Conservation (phyloP, 2,113 vertebrate species). For the Ophthalmolycus amberensis region DNA sequence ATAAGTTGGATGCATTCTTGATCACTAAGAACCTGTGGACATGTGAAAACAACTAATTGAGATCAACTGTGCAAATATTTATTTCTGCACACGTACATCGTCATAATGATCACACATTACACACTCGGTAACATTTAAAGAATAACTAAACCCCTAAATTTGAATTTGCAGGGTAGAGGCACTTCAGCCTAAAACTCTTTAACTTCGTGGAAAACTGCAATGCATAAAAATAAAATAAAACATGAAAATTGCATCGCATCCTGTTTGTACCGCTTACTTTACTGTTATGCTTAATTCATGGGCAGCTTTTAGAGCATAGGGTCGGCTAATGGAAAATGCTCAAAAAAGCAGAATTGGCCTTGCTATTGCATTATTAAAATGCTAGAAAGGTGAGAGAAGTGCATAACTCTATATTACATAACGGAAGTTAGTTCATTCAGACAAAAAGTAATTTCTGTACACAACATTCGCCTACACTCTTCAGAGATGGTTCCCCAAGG, state of each 20-base stretch:
- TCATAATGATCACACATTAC: not conserved
- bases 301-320: constrained; percentile 4
- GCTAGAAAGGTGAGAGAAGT: not conserved
- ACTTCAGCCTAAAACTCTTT: no score
- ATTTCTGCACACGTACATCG: not conserved
- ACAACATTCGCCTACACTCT: not conserved
- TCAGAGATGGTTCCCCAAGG: constrained; percentile 7
- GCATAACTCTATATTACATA: not conserved
- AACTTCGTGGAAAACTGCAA: no score
- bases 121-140: no score
- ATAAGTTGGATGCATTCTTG: not conserved
- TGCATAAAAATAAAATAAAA: not conserved
- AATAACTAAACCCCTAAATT: not conserved
- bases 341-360: not conserved
- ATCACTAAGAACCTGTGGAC: no score
- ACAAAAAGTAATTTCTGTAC: not conserved
- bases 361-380: not conserved
- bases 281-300: not conserved
- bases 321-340: constrained; percentile 28
- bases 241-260: not conserved
- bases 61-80: not conserved
- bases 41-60: no score
- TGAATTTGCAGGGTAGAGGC: not conserved
- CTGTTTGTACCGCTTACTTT: no score
- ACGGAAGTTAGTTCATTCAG: not conserved